Base-by-base conservation (phyloP, 2,888 invertebrate genomes). In the Melieria omissa region DNA sequence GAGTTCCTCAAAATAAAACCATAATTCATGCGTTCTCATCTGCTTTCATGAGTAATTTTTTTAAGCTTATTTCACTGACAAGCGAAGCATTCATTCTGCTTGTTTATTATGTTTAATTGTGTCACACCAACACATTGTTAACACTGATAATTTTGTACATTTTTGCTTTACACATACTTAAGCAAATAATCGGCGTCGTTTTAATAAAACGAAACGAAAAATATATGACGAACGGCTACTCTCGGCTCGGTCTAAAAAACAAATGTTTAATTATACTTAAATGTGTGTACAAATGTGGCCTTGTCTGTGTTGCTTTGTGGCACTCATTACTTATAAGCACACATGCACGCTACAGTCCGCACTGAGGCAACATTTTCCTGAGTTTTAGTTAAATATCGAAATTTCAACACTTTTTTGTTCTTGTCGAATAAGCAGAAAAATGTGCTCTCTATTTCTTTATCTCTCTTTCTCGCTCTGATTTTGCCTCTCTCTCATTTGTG, bases 121-220 rank as follows among this genome's bases (percentile, higher is more conserved):
- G 72, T 75, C 72, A 75, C 65, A 65, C 74, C 71, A 74, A 73
- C 74, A 75, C 67, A 71, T 57, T 72, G 72, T 75, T 73, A 74
- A 73, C 73, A 74, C 55, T 65, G 58, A 9, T 41, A 52, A 63
- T 62, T 55, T 46, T 64, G 65, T 52, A 47, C 16, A 49, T 62
- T 14, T 29, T 29, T 52, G 8, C 6, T 57, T 58, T 42, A 10
- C 12, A 67, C 42, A 54, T 57, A 69, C 62, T 62, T 69, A 62
- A 62, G 62, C 62, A 70, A 70, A 70, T 65, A 71, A 71, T 71
- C 61, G 65, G 71, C 65, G 54, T 71, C 55, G 61, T 29, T 61
- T 55, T 65, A 41, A 41, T 7, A 42, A 41, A 5, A 41, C 61
- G n/a, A 10, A 5, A 12, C 58, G 49, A n/a, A 14, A 60, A 12